These are phyloP conservation scores for Macrophya annulata DNA, from an alignment of 2,888 invertebrate genomes.

Conservation along the genomic window DNA sequence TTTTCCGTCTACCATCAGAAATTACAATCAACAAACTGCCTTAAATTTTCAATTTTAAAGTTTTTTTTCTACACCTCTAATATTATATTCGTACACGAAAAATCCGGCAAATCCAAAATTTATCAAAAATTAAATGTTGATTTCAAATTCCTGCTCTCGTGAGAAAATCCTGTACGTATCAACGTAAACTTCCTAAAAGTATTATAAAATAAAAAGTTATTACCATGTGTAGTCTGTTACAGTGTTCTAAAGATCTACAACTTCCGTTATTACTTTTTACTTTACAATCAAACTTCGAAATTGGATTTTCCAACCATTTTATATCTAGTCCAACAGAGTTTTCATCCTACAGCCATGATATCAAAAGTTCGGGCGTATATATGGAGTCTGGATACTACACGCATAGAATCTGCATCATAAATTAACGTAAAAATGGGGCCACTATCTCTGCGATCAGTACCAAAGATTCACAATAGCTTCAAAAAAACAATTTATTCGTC, in stretches of 20 bases:
- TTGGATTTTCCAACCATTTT: neutral
- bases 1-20: neutral
- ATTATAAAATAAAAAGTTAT: neutral
- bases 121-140: neutral
- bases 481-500: neutral
- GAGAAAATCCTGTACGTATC: too few relatives aligned
- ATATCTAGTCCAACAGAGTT: neutral
- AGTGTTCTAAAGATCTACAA: neutral
- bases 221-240: neutral
- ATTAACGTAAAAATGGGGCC: neutral
- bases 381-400: neutral
- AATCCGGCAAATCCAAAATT: neutral
- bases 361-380: neutral
- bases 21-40: neutral
- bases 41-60: neutral
- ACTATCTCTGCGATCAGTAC: neutral
- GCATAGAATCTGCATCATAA: too few relatives aligned
- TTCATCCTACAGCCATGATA: neutral
- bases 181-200: too few relatives aligned
- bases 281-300: neutral
- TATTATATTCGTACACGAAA: neutral
- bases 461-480: neutral
- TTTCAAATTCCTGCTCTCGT: neutral
- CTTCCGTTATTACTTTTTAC: neutral
- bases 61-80: neutral